phyloP scores from a whole-genome alignment of 64 coral and sea anemone genomes.

The Stichodactyla helianthus region DNA sequence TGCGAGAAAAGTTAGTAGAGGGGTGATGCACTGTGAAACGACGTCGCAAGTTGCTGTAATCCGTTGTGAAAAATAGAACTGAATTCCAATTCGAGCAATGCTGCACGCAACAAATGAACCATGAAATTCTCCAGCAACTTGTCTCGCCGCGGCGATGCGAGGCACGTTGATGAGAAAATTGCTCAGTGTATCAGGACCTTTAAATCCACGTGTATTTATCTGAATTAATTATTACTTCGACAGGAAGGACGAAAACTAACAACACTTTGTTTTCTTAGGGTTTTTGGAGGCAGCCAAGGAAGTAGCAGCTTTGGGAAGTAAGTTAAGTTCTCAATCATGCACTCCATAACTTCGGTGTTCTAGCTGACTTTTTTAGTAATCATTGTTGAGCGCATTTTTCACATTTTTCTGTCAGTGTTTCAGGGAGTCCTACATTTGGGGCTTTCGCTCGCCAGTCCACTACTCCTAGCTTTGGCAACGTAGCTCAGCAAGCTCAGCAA shows the following conservation, averaged over 20 bases:
- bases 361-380: not conserved
- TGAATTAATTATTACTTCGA: not conserved
- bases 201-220: too few species aligned
- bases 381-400: not conserved
- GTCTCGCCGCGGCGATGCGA: too few species aligned
- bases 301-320: conserved; percentile 49
- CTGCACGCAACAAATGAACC: too few species aligned
- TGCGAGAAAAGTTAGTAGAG: too few species aligned
- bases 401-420: not conserved
- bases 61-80: too few species aligned
- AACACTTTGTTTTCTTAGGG: not conserved
- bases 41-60: too few species aligned
- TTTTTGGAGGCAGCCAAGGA: conserved; percentile 28
- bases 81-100: too few species aligned
- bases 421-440: conserved; percentile 36
- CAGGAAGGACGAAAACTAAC: not conserved
- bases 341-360: too few species aligned
- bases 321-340: not conserved
- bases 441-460: conserved; percentile 16
- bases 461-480: conserved; percentile 27
- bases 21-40: too few species aligned
- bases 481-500: not conserved
- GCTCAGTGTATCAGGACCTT: too few species aligned
- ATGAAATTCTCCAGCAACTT: too few species aligned
- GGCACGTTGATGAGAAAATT: too few species aligned